Base-by-base conservation (phyloP, 2,888 invertebrate species). In the Aromia moschata region DNA sequence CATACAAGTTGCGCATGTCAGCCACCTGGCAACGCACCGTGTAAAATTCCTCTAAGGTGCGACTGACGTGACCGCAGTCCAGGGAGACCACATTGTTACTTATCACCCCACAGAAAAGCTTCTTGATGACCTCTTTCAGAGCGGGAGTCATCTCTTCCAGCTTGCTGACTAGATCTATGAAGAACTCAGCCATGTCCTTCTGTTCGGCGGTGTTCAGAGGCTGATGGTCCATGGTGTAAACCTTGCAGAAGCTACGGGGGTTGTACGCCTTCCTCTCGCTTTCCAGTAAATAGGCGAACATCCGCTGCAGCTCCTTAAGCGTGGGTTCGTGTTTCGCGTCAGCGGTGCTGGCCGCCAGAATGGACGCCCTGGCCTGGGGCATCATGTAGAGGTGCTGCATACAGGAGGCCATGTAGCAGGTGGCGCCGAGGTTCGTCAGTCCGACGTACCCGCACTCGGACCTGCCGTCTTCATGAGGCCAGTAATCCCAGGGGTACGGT, bases 381-480 rank as follows among this genome's bases (percentile, higher is more conserved):
- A 97, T 95, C 96, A 97, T 97, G 79, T 94, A 97, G 64, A 97
- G 82, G 80, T 97, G 97, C 79, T 97, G 97, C 89, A 97, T 93
- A 75, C 96, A 96, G 1, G 96, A 94, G 7, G 97, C 97, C 95
- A 97, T 95, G 80, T 97, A 97, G 79, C 97, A 97, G 0, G 97
- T 97, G 17, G 97, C 97, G 17, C 97, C 97, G 11, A 97, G 84
- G 82, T 97, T 97, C 0, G 96, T 95, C 2, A 97, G 84, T 0
- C 97, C 97, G 45, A 96, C 96, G 81, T 94, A 96, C 9, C 97
- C 97, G 79, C 95, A 96, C 74, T 94, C 94, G 0, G 96, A 92
- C 1, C 97, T 86, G 0, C 95, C 94, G 78, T 96, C 97, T 75
- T 97, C 97, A 61, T 94, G 92, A 1, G 97, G 97, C 97, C 97